Conservation (phyloP, 2,113 vertebrate species). For the Platysteira castanea region DNA sequence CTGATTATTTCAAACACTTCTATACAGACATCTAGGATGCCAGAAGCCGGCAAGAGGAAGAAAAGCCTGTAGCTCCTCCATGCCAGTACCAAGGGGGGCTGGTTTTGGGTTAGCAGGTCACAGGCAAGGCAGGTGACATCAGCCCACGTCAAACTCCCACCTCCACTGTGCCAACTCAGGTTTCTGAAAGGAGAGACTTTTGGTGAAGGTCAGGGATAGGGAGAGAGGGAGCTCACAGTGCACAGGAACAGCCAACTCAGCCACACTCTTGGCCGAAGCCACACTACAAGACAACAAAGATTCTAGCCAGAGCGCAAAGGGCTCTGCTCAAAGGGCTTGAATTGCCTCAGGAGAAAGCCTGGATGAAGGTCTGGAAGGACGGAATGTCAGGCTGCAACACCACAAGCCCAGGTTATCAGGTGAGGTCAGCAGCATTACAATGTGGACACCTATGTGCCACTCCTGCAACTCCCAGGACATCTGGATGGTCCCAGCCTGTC, state of each 20-base stretch:
- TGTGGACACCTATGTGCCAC: neutral
- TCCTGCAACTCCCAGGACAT: neutral
- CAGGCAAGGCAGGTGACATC: neutral
- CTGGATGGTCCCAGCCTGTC: neutral
- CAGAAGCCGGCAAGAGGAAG: neutral
- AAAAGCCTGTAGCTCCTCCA: neutral
- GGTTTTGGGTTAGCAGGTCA: neutral
- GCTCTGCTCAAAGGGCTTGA: neutral
- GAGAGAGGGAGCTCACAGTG: neutral
- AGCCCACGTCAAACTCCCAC: neutral
- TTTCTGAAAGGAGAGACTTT: neutral
- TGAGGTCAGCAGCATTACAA: neutral
- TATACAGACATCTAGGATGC: neutral
- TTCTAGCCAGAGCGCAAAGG: neutral
- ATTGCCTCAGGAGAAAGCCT: neutral
- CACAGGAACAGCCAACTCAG: neutral
- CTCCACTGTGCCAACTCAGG: neutral
- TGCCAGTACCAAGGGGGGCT: neutral
- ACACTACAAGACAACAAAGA: neutral
- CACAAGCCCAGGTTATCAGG: neutral
- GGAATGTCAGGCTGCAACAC: neutral
- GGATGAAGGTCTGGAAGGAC: neutral
- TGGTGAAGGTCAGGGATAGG: neutral
- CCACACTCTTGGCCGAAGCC: neutral
- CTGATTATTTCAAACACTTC: slow-evolving; percentile 3